phyloP scores from a whole-genome alignment of 2,888 invertebrate genomes.

The Notodonta dromedarius region DNA sequence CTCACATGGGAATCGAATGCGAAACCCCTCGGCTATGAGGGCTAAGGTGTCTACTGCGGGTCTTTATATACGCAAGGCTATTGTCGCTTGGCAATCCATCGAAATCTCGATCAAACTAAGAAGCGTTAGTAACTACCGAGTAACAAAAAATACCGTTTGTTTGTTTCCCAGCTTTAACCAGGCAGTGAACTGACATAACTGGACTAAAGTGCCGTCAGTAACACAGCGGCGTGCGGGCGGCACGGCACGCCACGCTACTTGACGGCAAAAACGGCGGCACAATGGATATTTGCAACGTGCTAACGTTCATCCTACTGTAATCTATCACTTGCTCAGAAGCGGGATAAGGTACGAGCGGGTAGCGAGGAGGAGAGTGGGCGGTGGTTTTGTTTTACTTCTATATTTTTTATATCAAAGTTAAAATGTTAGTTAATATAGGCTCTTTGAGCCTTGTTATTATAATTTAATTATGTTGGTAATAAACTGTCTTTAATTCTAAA shows the following conservation, averaged over 20 bases:
- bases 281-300: constrained; percentile 38
- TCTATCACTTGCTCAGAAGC: constrained; percentile 27
- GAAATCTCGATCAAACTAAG: too few relatives aligned
- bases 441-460: too few relatives aligned
- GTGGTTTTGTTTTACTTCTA: too few relatives aligned
- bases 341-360: constrained; percentile 11
- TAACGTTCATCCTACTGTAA: constrained; percentile 29
- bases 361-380: not conserved
- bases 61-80: too few relatives aligned
- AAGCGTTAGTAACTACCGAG: not conserved
- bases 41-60: too few relatives aligned
- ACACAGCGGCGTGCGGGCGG: constrained; percentile 15
- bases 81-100: too few relatives aligned
- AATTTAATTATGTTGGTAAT: too few relatives aligned
- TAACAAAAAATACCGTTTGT: not conserved
- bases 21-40: too few relatives aligned
- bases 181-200: not conserved
- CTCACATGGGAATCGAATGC: too few relatives aligned
- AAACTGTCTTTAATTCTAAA: too few relatives aligned
- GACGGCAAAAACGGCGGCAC: constrained; percentile 21
- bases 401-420: too few relatives aligned
- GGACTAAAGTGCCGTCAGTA: not conserved
- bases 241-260: constrained; percentile 10
- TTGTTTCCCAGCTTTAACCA: not conserved
- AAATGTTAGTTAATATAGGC: too few relatives aligned